These are phyloP conservation scores for Cardiocondyla obscurior DNA, from an alignment of 1,140 invertebrate species.

Conservation along the genomic window DNA sequence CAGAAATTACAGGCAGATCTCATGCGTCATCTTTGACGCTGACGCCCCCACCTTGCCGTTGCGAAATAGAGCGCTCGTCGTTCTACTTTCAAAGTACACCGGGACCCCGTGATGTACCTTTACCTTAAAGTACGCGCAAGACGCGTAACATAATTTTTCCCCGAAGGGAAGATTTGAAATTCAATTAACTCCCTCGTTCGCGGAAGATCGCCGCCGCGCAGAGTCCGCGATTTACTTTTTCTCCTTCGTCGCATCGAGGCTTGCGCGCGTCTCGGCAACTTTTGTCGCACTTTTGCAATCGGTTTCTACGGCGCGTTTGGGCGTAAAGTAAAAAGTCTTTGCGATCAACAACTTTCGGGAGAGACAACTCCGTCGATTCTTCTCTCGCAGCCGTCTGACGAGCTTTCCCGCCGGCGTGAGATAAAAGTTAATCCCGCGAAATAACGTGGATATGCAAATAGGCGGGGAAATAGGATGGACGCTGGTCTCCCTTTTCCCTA, in stretches of 20 bases:
- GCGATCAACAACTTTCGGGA: constrained; percentile 35
- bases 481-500: background rate
- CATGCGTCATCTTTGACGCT: background rate
- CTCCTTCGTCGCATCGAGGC: background rate
- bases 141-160: constrained; percentile 27
- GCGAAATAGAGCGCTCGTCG: background rate
- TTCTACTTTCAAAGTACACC: background rate
- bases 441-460: constrained; percentile 63
- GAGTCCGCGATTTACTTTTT: constrained; percentile 40
- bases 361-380: background rate
- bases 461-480: background rate
- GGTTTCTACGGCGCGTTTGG: constrained; percentile 29
- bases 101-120: background rate
- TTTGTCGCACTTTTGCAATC: constrained; percentile 48
- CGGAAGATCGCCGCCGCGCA: constrained; percentile 8
- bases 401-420: background rate
- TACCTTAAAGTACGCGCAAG: background rate
- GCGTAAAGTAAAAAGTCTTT: constrained; percentile 46
- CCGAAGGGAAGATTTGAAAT: constrained; percentile 35
- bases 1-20: background rate
- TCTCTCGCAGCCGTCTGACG: background rate
- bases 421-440: constrained; percentile 57
- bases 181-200: constrained; percentile 35
- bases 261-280: background rate
- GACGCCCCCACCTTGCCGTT: background rate